Evolutionary conservation across 1,140 invertebrate genomes (phyloP).

Genomic region (Pogonognathellus flavescens): DNA sequence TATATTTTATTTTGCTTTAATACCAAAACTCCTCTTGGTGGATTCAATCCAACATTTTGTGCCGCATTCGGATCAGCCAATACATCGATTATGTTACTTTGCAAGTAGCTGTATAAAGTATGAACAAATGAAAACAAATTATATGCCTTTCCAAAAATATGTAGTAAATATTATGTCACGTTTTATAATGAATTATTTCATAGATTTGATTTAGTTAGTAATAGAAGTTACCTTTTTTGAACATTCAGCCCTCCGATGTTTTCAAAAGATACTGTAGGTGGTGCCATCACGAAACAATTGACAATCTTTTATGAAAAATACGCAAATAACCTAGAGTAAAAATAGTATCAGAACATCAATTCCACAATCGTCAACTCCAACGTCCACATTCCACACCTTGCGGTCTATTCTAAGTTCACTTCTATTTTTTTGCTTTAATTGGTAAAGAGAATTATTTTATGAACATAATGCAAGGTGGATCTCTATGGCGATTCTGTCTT

Average conservation of each 20-base stretch:
- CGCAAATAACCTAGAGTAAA: too few relatives aligned
- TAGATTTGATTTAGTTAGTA: not conserved
- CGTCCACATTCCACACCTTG: too few relatives aligned
- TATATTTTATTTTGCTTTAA: not conserved
- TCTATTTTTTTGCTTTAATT: too few relatives aligned
- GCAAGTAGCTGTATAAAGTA: conserved; percentile 2
- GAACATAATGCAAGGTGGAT: too few relatives aligned
- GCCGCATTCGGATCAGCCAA: not conserved
- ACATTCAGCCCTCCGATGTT: not conserved
- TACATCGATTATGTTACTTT: not conserved
- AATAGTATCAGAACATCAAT: too few relatives aligned
- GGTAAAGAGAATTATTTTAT: too few relatives aligned
- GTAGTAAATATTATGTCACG: not conserved
- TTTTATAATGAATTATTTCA: not conserved
- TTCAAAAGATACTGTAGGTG: too few relatives aligned
- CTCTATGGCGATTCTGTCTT: too few relatives aligned
- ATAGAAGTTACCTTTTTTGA: not conserved
- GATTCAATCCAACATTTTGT: not conserved
- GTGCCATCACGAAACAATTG: too few relatives aligned
- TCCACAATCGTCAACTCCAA: too few relatives aligned
- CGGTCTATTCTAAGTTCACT: too few relatives aligned
- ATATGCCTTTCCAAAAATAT: not conserved
- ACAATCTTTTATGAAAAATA: too few relatives aligned
- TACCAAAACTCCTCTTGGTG: not conserved
- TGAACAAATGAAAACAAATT: not conserved